Conservation (phyloP, 2,888 invertebrate genomes). For the Drosophila mimica region DNA sequence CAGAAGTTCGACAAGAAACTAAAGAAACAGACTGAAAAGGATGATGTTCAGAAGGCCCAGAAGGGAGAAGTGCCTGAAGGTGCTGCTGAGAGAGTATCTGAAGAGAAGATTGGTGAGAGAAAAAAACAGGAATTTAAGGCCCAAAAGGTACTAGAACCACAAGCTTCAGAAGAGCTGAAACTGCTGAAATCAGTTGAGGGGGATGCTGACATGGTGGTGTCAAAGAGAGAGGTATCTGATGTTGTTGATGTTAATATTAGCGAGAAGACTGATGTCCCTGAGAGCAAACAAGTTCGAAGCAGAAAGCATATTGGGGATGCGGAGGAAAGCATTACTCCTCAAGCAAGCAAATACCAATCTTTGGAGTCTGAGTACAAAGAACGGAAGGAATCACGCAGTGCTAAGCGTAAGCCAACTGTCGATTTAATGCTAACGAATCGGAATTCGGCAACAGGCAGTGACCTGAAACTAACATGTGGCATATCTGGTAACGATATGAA, state of each 20-base stretch:
- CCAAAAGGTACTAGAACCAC: neutral
- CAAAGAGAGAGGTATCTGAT: slow-evolving; percentile 1
- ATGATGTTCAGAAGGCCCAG: too few relatives aligned
- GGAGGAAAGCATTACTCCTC: slow-evolving; percentile 27
- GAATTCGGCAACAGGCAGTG: slow-evolving; percentile 90
- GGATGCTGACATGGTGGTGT: neutral
- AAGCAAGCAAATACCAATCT: slow-evolving; percentile 43
- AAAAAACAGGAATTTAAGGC: slow-evolving; percentile 2
- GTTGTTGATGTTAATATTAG: neutral
- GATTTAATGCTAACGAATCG: slow-evolving; percentile 90
- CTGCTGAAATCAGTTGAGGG: neutral
- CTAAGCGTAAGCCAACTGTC: slow-evolving; percentile 80
- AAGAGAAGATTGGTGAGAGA: neutral
- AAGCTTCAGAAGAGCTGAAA: neutral
- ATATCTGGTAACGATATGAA: slow-evolving; percentile 89
- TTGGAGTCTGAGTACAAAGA: slow-evolving; percentile 74
- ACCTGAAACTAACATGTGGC: slow-evolving; percentile 92
- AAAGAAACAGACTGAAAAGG: too few relatives aligned
- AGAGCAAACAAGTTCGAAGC: neutral
- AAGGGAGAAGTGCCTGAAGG: too few relatives aligned
- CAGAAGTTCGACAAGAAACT: too few relatives aligned
- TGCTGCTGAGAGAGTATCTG: too few relatives aligned
- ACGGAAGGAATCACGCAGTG: slow-evolving; percentile 73
- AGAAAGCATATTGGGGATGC: neutral
- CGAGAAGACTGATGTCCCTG: neutral